Evolutionary conservation across 92 coral and sea anemone species (phyloP), one percentile per base, ranked within the genome.

Genomic region (Phymanthus crucifer): DNA sequence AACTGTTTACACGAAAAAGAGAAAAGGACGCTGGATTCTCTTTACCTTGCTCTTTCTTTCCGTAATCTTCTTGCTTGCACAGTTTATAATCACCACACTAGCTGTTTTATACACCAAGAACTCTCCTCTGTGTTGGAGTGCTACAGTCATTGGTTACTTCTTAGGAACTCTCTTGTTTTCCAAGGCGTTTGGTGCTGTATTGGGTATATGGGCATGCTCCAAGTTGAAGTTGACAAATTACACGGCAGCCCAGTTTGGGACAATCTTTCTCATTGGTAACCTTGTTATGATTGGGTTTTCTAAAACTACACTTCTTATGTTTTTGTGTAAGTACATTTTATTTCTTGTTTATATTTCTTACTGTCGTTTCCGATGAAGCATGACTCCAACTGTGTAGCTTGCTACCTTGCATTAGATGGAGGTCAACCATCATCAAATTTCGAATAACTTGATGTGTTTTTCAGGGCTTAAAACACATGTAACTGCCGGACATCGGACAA

Each of bases 141-240:
- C 89, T 16, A 81, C 87, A 4, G 36, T 83, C 14, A 90, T 94
- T 50, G 98, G 98, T 3, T 94, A 92, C 68, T 94, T 87, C 65
- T 75, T 90, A 3, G 98, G 92, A 56, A 80, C 94, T 40, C 47
- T 82, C 54, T 78, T 94, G 38, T 82, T 88, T 40, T 79, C 89
- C 13, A 89, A 89, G 76, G 98, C 98, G 27, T 78, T 94, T 75
- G 98, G 98, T 32, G 97, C 97, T 8, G 94, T 94, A 11, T 64
- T 87, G 12, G 91, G 97, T 76, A 90, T 94, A 70, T 84, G 85
- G 80, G 75, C 88, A 17, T 89, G 95, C 32, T 87, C 91, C 17
- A 65, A 79, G 78, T 73, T 90, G 26, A 70, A 85, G 37, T 70
- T 88, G 78, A 80, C 90, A 11, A 91, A 94, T 73, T 92, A 87